A percentile compares a stretch with the other conserved stretches of the same genome.
These are phyloP conservation scores for Hypsopygia costalis DNA, from an alignment of 2,888 invertebrate species.

Conservation along the genomic window DNA sequence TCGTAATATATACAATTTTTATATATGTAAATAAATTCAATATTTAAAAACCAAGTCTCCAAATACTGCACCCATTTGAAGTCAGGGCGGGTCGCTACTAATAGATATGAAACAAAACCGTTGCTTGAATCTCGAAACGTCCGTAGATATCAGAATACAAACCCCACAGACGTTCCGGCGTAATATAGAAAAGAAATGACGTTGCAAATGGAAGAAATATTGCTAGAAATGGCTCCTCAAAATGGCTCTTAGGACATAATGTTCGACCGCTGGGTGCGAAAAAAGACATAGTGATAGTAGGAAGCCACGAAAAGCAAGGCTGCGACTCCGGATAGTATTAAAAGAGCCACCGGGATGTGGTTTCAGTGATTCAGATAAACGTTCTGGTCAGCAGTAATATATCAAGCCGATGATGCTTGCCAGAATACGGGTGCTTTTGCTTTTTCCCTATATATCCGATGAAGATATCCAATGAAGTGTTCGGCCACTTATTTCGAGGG, in stretches of 20 bases:
- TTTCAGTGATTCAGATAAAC: slow-evolving; percentile 66
- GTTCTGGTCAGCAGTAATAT: slow-evolving; percentile 64
- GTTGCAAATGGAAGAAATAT: slow-evolving; percentile 61
- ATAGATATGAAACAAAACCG: background rate
- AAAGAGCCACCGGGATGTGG: slow-evolving; percentile 49
- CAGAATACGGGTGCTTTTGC: slow-evolving; percentile 37
- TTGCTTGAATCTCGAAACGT: background rate
- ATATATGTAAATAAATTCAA: too few relatives aligned
- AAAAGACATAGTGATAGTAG: slow-evolving; percentile 56
- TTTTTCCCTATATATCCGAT: slow-evolving; percentile 46
- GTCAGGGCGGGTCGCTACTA: too few relatives aligned
- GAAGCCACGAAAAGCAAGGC: slow-evolving; percentile 38
- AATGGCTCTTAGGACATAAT: slow-evolving; percentile 58
- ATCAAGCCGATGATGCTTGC: slow-evolving; percentile 59
- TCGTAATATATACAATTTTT: too few relatives aligned
- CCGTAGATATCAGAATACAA: slow-evolving; percentile 2
- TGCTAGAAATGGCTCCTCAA: slow-evolving; percentile 45
- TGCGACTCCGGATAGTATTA: slow-evolving; percentile 29
- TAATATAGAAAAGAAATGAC: slow-evolving; percentile 52
- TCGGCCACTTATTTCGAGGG: slow-evolving; percentile 31
- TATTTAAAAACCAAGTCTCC: too few relatives aligned
- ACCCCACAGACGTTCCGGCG: slow-evolving; percentile 19
- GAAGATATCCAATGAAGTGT: slow-evolving; percentile 52
- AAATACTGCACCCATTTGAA: too few relatives aligned
- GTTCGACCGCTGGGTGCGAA: slow-evolving; percentile 44